Percentiles rank a stretch among this genome's conserved stretches.
These are phyloP conservation scores for Enteromius fasciolatus DNA, from an alignment of 2,797 vertebrate species.

Conservation along the genomic window DNA sequence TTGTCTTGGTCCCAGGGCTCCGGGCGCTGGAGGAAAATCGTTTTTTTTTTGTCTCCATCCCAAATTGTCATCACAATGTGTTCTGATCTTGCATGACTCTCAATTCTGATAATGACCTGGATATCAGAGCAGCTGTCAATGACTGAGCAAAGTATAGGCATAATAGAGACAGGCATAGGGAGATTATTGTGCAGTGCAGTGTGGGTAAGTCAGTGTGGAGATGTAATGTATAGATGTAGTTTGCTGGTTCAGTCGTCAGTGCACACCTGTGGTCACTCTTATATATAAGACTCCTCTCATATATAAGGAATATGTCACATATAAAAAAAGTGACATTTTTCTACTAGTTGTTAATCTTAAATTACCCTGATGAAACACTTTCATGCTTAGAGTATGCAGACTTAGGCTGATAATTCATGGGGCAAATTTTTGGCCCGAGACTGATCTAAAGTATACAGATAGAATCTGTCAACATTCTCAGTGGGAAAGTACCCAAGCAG, in stretches of 20 bases:
- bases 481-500: too few relatives aligned
- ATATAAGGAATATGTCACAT: neutral
- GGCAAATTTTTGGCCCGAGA: too few relatives aligned
- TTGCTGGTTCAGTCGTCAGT: slow-evolving; percentile 53
- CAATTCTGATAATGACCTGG: neutral
- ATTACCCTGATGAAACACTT: neutral
- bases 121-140: slow-evolving; percentile 5
- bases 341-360: neutral
- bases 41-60: slow-evolving; percentile 55
- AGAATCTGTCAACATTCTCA: too few relatives aligned
- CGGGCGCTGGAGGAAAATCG: slow-evolving; percentile 69
- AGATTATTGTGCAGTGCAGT: slow-evolving; percentile 13
- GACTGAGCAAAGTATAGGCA: slow-evolving; percentile 15
- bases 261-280: slow-evolving; percentile 41
- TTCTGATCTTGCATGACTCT: neutral
- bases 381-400: too few relatives aligned
- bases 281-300: neutral
- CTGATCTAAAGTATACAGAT: too few relatives aligned
- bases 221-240: slow-evolving; percentile 42
- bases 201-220: neutral
- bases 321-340: neutral
- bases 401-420: too few relatives aligned
- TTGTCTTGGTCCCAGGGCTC: slow-evolving; percentile 58
- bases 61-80: neutral
- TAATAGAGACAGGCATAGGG: slow-evolving; percentile 3